Conservation (phyloP, 2,888 invertebrate species). For the Synanthedon andrenaeformis region DNA sequence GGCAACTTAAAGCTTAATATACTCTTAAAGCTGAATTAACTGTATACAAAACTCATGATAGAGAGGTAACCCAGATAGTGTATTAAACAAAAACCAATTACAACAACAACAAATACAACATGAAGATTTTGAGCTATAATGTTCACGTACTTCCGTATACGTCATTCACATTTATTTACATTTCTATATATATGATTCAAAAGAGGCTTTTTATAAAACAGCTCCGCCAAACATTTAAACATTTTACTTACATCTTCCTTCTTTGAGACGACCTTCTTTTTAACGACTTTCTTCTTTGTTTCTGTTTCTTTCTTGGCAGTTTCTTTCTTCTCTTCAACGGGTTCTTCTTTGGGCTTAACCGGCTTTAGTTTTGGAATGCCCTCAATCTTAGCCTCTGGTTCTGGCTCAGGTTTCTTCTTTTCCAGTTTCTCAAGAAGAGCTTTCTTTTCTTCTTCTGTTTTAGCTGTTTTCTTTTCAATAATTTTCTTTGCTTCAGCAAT, state of each 20-base stretch:
- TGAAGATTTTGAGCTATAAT: no score
- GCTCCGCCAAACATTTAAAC: background rate
- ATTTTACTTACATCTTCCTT: constrained; percentile 60
- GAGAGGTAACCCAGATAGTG: no score
- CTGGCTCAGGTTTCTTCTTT: constrained; percentile 58
- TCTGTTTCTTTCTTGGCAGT: constrained; percentile 54
- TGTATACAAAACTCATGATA: no score
- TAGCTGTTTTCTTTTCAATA: constrained; percentile 57
- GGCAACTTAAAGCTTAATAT: no score
- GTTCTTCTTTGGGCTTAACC: constrained; percentile 63
- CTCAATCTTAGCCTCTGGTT: constrained; percentile 70
- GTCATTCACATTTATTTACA: no score
- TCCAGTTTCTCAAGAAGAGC: constrained; percentile 61
- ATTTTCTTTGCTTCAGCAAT: constrained; percentile 61
- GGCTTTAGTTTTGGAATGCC: constrained; percentile 73
- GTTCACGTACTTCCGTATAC: no score
- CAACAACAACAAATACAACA: no score
- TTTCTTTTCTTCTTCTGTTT: constrained; percentile 64
- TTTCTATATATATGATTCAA: background rate
- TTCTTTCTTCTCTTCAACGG: constrained; percentile 55
- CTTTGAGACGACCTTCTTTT: constrained; percentile 61
- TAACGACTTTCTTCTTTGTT: constrained; percentile 49
- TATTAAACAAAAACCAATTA: no score
- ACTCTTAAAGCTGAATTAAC: no score
- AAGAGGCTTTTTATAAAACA: background rate